Evolutionary conservation across 2,888 invertebrate species (phyloP).

Genomic region (Drosophila hawaiiensis): DNA sequence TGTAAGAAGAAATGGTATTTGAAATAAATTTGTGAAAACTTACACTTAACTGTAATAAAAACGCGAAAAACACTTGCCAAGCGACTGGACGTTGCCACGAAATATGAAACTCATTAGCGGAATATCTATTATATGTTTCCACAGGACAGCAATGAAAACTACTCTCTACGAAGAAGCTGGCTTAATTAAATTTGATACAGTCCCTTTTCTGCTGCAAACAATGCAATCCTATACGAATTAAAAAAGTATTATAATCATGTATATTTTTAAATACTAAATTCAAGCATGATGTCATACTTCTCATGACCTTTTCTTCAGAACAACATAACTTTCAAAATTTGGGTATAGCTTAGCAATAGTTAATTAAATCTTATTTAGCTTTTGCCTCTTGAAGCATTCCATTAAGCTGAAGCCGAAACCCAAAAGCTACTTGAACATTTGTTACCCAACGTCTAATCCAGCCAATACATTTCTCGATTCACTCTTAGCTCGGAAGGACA

Average conservation of each 20-base stretch:
- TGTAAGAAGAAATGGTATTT: background rate
- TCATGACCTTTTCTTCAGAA: background rate
- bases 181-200: background rate
- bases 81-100: background rate
- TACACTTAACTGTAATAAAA: no score
- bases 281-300: background rate
- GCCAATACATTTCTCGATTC: slow-evolving; percentile 66
- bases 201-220: no score
- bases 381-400: slow-evolving; percentile 18
- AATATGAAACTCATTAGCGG: slow-evolving; percentile 1
- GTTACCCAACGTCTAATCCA: slow-evolving; percentile 35
- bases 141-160: background rate
- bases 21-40: background rate
- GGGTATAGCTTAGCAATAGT: background rate
- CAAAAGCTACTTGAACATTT: slow-evolving; percentile 18
- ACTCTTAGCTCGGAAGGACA: slow-evolving; percentile 32
- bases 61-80: background rate
- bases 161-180: background rate
- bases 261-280: background rate
- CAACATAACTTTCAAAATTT: background rate
- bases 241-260: no score
- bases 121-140: background rate
- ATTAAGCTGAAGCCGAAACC: background rate
- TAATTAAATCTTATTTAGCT: slow-evolving; percentile 11
- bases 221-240: background rate